Evolutionary conservation across 2,888 invertebrate species (phyloP).

Genomic region (Hoplodrina blanda): DNA sequence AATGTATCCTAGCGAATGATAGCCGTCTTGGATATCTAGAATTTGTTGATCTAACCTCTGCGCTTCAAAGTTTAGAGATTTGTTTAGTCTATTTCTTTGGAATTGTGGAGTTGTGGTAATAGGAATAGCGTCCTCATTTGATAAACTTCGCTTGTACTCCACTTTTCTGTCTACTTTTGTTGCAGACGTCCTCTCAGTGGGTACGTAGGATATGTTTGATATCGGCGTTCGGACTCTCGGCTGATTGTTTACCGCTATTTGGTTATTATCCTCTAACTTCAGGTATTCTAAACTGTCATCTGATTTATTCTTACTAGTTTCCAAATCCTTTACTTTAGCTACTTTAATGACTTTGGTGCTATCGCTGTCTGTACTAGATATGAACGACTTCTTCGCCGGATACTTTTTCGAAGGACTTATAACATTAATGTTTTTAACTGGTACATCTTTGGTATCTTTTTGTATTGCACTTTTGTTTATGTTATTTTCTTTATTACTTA

Average conservation of each 20-base stretch:
- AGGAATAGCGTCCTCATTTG: constrained; percentile 81
- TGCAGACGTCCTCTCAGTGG: constrained; percentile 80
- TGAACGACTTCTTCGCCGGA: constrained; percentile 84
- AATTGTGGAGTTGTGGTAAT: constrained; percentile 84
- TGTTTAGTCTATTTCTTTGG: constrained; percentile 87
- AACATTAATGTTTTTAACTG: constrained; percentile 83
- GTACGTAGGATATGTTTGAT: constrained; percentile 84
- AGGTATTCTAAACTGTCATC: constrained; percentile 87
- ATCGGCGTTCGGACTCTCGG: constrained; percentile 88
- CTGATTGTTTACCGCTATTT: constrained; percentile 88
- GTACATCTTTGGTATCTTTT: constrained; percentile 87
- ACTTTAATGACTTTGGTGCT: constrained; percentile 84
- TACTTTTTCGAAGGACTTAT: constrained; percentile 89
- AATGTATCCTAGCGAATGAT: constrained; percentile 86
- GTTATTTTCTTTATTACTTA: constrained; percentile 78
- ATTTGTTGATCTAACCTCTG: constrained; percentile 88
- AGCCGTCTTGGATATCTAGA: constrained; percentile 87
- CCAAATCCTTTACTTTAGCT: constrained; percentile 87
- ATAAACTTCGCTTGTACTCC: constrained; percentile 82
- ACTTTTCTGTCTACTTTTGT: constrained; percentile 65
- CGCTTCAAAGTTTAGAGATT: constrained; percentile 87
- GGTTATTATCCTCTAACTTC: constrained; percentile 85
- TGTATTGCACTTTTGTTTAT: constrained; percentile 85
- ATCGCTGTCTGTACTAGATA: constrained; percentile 83
- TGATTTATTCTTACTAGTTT: constrained; percentile 84